Base-by-base conservation (phyloP, 2,888 invertebrate species). In the Volucella zonaria region DNA sequence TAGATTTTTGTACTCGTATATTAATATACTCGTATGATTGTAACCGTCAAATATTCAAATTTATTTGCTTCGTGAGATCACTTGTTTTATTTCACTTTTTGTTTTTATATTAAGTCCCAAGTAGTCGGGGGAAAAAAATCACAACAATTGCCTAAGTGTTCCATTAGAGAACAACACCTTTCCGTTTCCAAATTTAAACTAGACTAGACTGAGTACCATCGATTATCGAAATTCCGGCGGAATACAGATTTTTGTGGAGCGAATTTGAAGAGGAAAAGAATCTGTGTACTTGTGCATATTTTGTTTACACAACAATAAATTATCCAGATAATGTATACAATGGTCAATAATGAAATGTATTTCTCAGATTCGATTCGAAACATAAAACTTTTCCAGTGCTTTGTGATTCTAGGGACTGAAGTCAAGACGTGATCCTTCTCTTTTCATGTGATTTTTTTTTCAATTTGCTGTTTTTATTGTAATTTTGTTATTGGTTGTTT, bases 251-350 rank as follows among this genome's bases (percentile, higher is more conserved):
- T 66, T 76, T 52, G 70, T 64, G 54, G 45, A 78, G 61, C 62
- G 23, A 52, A 18, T 31, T 38, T 58, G 66, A 40, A 78, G 78
- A 62, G 58, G 38, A 58, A 81, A 56, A 62, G 23, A 14, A 77
- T 51, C 52, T 71, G 71, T 85, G 75, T 81, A 71, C 71, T 67
- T 71, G 74, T 80, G 56, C 75, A 80, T 51, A 76, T 76, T 87
- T 88, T 88, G 87, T 88, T 88, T 88, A 87, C 68, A 76, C 75
- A 86, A 85, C 86, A 87, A 86, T 87, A 88, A 88, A 87, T 88
- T 88, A 85, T 70, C 64, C 79, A 40, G 56, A 71, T 64, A 76
- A 76, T 81, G 76, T 85, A 76, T 73, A 85, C 85, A 82, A 51
- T 45, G 40, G 59, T 54, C 54, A 75, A 58, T 79, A 73, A 77